phyloP scores from a whole-genome alignment of 1,140 invertebrate species.

The Drosophila sechellia region DNA sequence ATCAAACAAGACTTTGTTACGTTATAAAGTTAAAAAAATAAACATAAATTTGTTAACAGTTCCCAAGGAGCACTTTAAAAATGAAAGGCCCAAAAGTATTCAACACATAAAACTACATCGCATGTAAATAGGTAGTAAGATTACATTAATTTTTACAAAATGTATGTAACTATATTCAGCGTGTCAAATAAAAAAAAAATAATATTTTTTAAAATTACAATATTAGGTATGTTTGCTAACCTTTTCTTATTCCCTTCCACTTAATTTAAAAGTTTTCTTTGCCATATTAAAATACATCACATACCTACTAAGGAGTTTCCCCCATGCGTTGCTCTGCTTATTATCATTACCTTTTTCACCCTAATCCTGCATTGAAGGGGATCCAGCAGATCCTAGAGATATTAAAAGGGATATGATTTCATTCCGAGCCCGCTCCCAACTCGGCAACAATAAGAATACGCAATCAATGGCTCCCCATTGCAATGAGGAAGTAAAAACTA shows the following conservation, averaged over 20 bases:
- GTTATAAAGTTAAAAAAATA: background rate
- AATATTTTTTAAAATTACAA: background rate
- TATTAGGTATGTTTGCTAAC: background rate
- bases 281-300: background rate
- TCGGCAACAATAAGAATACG: conserved; percentile 39
- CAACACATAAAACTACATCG: conserved; percentile 1
- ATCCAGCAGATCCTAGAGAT: conserved; percentile 18
- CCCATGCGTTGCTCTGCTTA: conserved; percentile 2
- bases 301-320: background rate
- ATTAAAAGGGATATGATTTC: conserved; percentile 33
- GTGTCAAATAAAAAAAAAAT: no score
- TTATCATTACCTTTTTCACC: conserved; percentile 14
- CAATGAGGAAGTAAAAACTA: conserved; percentile 58
- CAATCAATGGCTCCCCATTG: conserved; percentile 48
- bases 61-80: background rate
- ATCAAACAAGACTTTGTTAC: conserved; percentile 1
- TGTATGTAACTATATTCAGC: background rate
- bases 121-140: conserved; percentile 4
- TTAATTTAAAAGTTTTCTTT: conserved; percentile 1
- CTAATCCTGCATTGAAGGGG: conserved; percentile 1
- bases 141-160: background rate
- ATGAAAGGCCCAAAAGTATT: conserved; percentile 24
- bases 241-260: background rate
- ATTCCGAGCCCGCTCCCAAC: background rate
- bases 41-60: conserved; percentile 2